Percentiles rank a stretch among this genome's conserved stretches.
Conservation (phyloP, 1,140 invertebrate genomes). For the honey bee (Apis mellifera) region Amel_HAv3.1 CM009934.2:5244501-5245000, state of each 20-base stretch:
- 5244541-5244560: slow-evolving; percentile 17
- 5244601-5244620: slow-evolving; percentile 30
- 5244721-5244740: not conserved
- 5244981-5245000: no score
- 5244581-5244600: no score
- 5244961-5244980: no score
- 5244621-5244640: slow-evolving; percentile 27
- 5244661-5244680: slow-evolving; percentile 40
- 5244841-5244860: slow-evolving; percentile 1
- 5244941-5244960: no score
- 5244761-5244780: slow-evolving; percentile 42
- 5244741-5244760: slow-evolving; percentile 37
- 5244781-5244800: slow-evolving; percentile 20
- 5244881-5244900: not conserved
- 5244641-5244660: slow-evolving; percentile 19
- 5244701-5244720: slow-evolving; percentile 24
- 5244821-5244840: slow-evolving; percentile 31
- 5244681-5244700: slow-evolving; percentile 29
- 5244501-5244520: not conserved
- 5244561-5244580: slow-evolving; percentile 48
- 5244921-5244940: no score
- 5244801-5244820: slow-evolving; percentile 35
- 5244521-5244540: not conserved
- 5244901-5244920: not conserved
- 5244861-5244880: not conserved